Base-by-base conservation (phyloP, 2,113 vertebrate species). In the Craseonycteris thonglongyai region DNA sequence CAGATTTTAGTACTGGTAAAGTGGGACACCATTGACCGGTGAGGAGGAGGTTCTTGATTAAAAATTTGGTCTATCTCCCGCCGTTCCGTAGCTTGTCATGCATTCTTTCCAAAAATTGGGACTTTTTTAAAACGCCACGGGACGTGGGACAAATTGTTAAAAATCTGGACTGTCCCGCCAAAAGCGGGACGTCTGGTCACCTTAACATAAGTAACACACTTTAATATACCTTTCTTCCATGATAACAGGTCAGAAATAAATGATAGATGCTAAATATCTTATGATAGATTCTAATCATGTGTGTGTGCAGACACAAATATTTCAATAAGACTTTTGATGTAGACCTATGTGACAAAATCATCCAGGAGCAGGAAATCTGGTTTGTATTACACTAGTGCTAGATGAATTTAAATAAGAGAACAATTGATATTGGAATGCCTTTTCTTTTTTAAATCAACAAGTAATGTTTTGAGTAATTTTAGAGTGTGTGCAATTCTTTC, bases 291-390 rank as follows among this genome's bases (percentile, higher is more conserved):
- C 12, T 68, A 58, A 76, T 58, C 84, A 38, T 47, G 16, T 56
- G 6, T 79, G 28, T 15, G 3, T 56, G 10, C 68, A 35, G 3
- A 69, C 14, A 95, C 22, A 90, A 13, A 84, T 72, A 92, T 78
- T 78, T 93, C 35, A 68, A 11, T 88, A 72, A 83, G 30, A 66
- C 19, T 85, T 83, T 81, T 72, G 79, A 19, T 54, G 7, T 79
- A 58, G 28, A 86, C 5, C 38, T 69, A 74, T 45, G 75, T 96
- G 87, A 83, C 63, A 89, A 75, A 91, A 89, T 80, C 38, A 75
- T 65, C n/a, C 69, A 91, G 83, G 85, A 94, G 51, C 63, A 93
- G 35, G 40, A 96, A 91, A 79, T 93, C 78, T 94, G 84, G 35
- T 83, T 91, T 90, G 59, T 51, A 75, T 89, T 87, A 89, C 5